Evolutionary conservation across 2,888 invertebrate species (phyloP).

Genomic region (Xanthia icteritia): DNA sequence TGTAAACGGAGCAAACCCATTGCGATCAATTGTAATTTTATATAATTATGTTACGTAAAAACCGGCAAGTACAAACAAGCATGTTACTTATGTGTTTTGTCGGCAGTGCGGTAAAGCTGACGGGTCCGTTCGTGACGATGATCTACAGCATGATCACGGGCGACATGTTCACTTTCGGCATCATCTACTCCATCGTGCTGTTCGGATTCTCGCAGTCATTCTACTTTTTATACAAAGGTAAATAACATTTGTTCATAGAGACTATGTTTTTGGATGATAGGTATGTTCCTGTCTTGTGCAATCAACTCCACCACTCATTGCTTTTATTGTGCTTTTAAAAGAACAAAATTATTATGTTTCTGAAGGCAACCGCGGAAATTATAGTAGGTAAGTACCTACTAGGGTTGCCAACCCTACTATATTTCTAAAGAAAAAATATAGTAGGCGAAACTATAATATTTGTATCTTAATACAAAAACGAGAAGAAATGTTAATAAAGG

Average conservation of each 20-base stretch:
- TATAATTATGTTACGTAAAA: too few species aligned
- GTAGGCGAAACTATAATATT: too few species aligned
- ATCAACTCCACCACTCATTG: neutral
- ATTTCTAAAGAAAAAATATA: too few species aligned
- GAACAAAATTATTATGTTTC: neutral
- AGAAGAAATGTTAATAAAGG: too few species aligned
- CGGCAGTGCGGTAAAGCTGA: constrained; percentile 96
- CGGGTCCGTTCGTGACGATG: constrained; percentile 99
- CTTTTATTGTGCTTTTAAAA: neutral
- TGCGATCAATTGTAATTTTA: too few species aligned
- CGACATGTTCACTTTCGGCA: constrained; percentile 99
- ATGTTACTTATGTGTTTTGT: neutral
- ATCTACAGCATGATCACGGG: constrained; percentile 99
- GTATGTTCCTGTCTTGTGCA: neutral
- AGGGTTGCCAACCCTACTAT: too few species aligned
- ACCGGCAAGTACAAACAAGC: too few species aligned
- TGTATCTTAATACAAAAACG: too few species aligned
- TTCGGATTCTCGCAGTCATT: constrained; percentile 99
- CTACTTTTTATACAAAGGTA: constrained; percentile 97
- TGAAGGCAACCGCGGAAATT: neutral
- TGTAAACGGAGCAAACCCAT: too few species aligned
- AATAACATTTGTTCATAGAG: neutral
- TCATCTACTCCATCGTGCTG: constrained; percentile 98
- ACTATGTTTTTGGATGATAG: neutral
- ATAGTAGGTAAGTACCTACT: too few species aligned